These are phyloP conservation scores for Mastomys natalensis DNA, from an alignment of 2,113 vertebrate genomes.

Conservation along the genomic window DNA sequence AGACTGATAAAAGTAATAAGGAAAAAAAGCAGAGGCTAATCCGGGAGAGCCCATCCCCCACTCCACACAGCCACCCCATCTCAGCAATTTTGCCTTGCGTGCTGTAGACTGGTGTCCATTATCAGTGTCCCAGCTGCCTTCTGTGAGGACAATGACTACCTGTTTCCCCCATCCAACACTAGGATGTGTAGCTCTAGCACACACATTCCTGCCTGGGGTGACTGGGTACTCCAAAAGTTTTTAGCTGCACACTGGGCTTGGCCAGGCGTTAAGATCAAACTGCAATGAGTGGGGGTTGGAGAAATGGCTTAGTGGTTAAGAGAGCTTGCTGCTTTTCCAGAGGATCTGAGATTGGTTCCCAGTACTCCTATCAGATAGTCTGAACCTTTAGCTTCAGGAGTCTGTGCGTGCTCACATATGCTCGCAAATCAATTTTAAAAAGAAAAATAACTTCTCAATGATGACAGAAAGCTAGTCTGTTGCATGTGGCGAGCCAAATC, in stretches of 20 bases:
- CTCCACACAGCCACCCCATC: conserved; percentile 34
- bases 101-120: conserved; percentile 74
- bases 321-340: not conserved
- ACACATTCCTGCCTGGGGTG: not conserved
- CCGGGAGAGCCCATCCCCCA: conserved; percentile 24
- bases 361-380: not conserved
- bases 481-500: not conserved
- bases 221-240: not conserved
- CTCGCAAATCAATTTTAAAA: not conserved
- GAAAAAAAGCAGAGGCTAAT: not conserved
- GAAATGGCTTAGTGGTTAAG: not conserved
- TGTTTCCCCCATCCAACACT: conserved; percentile 36
- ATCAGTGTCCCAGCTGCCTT: conserved; percentile 59
- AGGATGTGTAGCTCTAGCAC: conserved; percentile 62
- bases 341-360: too few species aligned
- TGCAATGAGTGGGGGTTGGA: not conserved
- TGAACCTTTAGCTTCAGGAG: too few species aligned
- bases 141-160: conserved; percentile 72
- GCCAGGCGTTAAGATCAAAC: not conserved
- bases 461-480: not conserved
- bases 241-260: not conserved
- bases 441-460: not conserved
- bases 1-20: conserved; percentile 50
- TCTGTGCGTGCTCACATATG: too few species aligned
- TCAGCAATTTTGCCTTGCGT: conserved; percentile 48